Conservation (phyloP, 2,113 vertebrate species). For the Glaucomys volans region DNA sequence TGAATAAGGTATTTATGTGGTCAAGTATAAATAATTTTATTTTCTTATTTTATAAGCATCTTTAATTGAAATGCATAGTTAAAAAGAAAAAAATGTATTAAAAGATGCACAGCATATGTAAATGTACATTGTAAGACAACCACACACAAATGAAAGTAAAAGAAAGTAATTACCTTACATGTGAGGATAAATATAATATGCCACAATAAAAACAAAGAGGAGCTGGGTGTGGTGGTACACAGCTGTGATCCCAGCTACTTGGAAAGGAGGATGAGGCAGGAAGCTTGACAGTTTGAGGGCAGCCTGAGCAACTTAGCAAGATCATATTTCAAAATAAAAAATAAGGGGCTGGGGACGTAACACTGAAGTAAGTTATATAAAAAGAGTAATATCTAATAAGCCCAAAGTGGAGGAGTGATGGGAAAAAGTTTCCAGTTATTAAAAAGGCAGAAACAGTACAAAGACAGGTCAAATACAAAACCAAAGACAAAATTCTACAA, state of each 20-base stretch:
- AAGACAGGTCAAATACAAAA: background rate
- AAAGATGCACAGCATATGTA: background rate
- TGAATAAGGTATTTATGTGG: background rate
- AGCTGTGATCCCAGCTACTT: too few species aligned
- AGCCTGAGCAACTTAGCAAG: too few species aligned
- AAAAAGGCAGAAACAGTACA: background rate
- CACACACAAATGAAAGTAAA: background rate
- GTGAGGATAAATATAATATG: background rate
- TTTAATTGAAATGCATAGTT: background rate
- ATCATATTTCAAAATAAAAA: too few species aligned
- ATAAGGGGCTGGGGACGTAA: too few species aligned
- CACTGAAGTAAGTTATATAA: too few species aligned
- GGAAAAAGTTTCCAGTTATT: background rate
- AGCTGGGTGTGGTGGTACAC: too few species aligned
- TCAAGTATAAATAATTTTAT: background rate
- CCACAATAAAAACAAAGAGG: background rate
- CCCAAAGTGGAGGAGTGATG: background rate
- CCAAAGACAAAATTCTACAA: background rate
- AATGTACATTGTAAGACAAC: background rate
- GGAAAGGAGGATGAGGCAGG: too few species aligned
- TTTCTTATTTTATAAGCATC: conserved; percentile 16
- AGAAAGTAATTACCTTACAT: background rate
- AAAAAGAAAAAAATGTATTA: background rate
- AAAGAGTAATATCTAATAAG: background rate
- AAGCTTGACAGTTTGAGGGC: too few species aligned